Conservation (phyloP, 2,797 vertebrate species). For the Anguilla marmorata region DNA sequence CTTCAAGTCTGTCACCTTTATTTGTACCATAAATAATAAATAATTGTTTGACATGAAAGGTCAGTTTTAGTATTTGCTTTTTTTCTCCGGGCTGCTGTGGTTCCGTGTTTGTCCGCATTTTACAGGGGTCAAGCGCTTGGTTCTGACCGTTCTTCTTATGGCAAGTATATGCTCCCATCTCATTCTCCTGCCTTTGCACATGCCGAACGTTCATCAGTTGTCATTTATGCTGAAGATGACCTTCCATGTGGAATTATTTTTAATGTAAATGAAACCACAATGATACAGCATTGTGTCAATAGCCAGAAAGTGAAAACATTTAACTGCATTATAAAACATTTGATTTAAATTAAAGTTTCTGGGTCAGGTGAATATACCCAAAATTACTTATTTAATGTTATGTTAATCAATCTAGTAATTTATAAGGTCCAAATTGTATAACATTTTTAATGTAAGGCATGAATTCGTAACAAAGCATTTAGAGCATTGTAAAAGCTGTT, state of each 20-base stretch:
- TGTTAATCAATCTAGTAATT: neutral
- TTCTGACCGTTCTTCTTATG: neutral
- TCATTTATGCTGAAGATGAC: neutral
- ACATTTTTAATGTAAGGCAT: too few relatives aligned
- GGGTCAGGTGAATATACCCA: neutral
- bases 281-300: too few relatives aligned
- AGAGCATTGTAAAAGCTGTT: neutral
- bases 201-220: neutral
- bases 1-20: conserved; percentile 99
- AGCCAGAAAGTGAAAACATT: too few relatives aligned
- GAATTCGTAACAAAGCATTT: neutral
- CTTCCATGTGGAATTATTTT: neutral
- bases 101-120: neutral
- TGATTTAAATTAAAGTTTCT: neutral
- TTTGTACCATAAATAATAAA: conserved; percentile 99
- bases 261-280: too few relatives aligned
- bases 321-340: neutral
- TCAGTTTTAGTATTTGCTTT: conserved; percentile 52
- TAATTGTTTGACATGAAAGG: conserved; percentile 96
- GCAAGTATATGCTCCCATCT: neutral
- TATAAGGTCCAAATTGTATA: too few relatives aligned
- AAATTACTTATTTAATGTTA: neutral
- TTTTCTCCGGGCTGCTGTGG: neutral
- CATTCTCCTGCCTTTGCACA: neutral
- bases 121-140: neutral